These are phyloP conservation scores for Mythimna albipuncta DNA, from an alignment of 2,888 invertebrate genomes.

Conservation along the genomic window DNA sequence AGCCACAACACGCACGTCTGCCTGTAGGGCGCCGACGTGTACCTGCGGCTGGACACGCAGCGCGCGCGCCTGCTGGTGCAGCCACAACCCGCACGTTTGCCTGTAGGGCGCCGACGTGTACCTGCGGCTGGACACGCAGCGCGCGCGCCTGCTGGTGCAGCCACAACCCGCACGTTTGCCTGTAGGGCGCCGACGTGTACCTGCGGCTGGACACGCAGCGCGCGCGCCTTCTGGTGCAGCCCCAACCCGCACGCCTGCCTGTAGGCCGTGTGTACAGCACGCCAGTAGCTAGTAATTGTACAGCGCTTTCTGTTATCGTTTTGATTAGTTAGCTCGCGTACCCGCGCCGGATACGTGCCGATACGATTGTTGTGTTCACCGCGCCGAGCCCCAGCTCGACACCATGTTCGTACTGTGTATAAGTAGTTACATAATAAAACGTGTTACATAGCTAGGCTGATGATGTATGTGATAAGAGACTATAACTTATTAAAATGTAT, in stretches of 20 bases:
- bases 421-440: slow-evolving; percentile 64
- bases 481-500: slow-evolving; percentile 54
- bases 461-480: slow-evolving; percentile 59
- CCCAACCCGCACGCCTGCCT: slow-evolving; percentile 83
- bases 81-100: too few relatives aligned
- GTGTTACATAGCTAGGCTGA: slow-evolving; percentile 66
- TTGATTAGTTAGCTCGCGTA: slow-evolving; percentile 59
- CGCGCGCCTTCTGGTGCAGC: neutral
- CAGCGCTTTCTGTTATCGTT: slow-evolving; percentile 69
- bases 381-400: slow-evolving; percentile 48
- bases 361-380: slow-evolving; percentile 34
- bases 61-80: too few relatives aligned
- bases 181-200: too few relatives aligned
- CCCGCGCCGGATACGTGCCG: slow-evolving; percentile 4
- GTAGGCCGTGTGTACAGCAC: slow-evolving; percentile 57
- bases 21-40: too few relatives aligned
- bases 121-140: too few relatives aligned
- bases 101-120: too few relatives aligned
- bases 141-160: neutral
- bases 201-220: too few relatives aligned
- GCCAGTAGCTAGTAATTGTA: slow-evolving; percentile 75
- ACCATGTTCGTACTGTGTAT: slow-evolving; percentile 48
- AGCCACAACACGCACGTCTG: too few relatives aligned
- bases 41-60: too few relatives aligned
- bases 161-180: neutral